Base-by-base conservation (phyloP, 2,113 vertebrate genomes). In the Carlito syrichta region DNA sequence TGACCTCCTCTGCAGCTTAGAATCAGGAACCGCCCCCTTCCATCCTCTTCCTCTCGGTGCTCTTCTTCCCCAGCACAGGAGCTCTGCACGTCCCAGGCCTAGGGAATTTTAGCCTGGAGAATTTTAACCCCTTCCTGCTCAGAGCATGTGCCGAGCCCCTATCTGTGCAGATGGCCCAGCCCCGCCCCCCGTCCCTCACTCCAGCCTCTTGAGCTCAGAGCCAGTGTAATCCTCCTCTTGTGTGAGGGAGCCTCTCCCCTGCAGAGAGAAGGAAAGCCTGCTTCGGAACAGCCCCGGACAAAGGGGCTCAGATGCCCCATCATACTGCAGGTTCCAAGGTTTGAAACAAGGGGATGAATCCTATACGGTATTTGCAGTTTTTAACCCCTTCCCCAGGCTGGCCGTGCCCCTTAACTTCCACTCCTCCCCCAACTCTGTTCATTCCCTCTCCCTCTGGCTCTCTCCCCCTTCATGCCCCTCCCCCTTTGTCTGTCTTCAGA, bases 171-270 rank as follows among this genome's bases (percentile, higher is more conserved):
- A 98, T 98, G 97, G 97, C 97, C 95, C 96, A 84, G 97, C 97
- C 97, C 97, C 97, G 95, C 97, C 97, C 97, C 97, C 96, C 87
- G 30, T 95, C 97, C 97, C 98, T 97, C 98, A 97, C 97, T 98
- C 94, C 97, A 97, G 97, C 94, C 97, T 97, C 97, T 97, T 96
- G 96, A 97, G 98, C 98, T 97, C 97, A 95, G 98, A 97, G 98
- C 97, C 98, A 95, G 97, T 97, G 98, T 98, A 98, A 98, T 98
- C 98, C 98, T 98, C 98, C 98, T 98, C 98, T 98, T 98, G 98
- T 98, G 98, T 98, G 96, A 97, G 97, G 97, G 95, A 98, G 97
- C 98, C 96, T 98, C 97, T 98, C 97, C 98, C 98, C 98, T 98
- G 98, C 98, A 94, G 97, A 98, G 98, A 98, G 96, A 95, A 98